phyloP scores from a whole-genome alignment of 2,797 vertebrate species.

The Sebastes cheni region DNA sequence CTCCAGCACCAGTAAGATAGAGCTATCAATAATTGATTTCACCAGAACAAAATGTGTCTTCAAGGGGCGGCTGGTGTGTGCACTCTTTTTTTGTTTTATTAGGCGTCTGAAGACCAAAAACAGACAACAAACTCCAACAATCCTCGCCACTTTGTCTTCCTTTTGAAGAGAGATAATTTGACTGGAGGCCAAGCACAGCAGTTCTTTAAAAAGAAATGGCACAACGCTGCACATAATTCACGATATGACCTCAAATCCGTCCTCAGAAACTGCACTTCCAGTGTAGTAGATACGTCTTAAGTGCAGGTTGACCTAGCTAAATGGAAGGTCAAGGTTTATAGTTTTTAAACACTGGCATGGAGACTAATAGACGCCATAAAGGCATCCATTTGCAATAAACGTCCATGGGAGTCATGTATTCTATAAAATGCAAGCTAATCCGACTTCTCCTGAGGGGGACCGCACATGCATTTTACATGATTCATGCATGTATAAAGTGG shows the following conservation, averaged over 20 bases:
- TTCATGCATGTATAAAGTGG: constrained; percentile 39
- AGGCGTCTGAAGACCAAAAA: constrained; percentile 8
- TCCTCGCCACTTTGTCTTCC: constrained; percentile 17
- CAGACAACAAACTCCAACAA: constrained; percentile 6
- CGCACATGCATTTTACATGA: constrained; percentile 52
- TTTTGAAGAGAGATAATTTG: constrained; percentile 45
- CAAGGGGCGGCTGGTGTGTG: constrained; percentile 31
- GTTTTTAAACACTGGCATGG: neutral
- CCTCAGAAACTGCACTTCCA: neutral
- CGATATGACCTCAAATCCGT: neutral
- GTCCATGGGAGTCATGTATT: neutral
- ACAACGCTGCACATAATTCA: neutral
- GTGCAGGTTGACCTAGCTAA: neutral
- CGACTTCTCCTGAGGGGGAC: neutral
- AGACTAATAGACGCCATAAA: neutral
- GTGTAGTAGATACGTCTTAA: neutral
- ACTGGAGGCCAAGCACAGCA: constrained; percentile 41
- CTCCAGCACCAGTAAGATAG: constrained; percentile 26
- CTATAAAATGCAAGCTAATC: neutral
- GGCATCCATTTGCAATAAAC: constrained; percentile 28
- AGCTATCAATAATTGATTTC: constrained; percentile 69
- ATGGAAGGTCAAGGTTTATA: constrained; percentile 14
- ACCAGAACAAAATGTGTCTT: constrained; percentile 38
- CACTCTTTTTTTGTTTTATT: constrained; percentile 39
- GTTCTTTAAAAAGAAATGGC: constrained; percentile 25